Conservation (phyloP, 2,797 vertebrate species). For the Dromococcyx pavoninus region DNA sequence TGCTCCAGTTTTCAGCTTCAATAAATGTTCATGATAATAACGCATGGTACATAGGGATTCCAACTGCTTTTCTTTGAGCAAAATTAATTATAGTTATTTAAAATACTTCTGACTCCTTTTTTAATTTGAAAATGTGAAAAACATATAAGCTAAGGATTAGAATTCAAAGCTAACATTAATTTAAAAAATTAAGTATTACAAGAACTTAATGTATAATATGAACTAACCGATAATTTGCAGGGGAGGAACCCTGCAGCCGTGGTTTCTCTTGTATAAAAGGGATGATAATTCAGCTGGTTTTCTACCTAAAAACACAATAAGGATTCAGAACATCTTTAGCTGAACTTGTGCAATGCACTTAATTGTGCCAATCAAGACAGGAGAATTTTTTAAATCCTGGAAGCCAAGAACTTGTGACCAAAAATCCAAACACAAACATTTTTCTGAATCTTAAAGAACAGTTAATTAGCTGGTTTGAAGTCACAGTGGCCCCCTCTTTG, state of each 20-base stretch:
- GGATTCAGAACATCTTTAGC: neutral
- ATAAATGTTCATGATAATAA: neutral
- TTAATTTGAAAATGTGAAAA: neutral
- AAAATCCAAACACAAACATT: neutral
- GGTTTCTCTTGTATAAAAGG: conserved; percentile 16
- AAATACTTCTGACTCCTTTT: neutral
- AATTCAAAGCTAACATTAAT: conserved; percentile 45
- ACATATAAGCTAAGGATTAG: neutral
- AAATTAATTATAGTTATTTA: neutral
- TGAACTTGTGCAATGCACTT: neutral
- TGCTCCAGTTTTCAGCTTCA: neutral
- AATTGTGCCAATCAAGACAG: neutral
- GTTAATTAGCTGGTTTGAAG: neutral
- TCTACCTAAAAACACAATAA: neutral
- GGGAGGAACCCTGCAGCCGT: neutral
- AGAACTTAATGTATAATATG: neutral
- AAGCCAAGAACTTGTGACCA: neutral
- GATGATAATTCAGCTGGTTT: conserved; percentile 11
- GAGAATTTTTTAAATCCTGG: neutral
- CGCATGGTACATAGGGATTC: neutral
- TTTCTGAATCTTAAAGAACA: neutral
- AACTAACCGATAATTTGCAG: neutral
- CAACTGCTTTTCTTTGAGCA: neutral
- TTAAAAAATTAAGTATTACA: conserved; percentile 37
- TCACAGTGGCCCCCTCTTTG: neutral